These are phyloP conservation scores for Otus sunia DNA, from an alignment of 2,113 vertebrate genomes.

Conservation along the genomic window DNA sequence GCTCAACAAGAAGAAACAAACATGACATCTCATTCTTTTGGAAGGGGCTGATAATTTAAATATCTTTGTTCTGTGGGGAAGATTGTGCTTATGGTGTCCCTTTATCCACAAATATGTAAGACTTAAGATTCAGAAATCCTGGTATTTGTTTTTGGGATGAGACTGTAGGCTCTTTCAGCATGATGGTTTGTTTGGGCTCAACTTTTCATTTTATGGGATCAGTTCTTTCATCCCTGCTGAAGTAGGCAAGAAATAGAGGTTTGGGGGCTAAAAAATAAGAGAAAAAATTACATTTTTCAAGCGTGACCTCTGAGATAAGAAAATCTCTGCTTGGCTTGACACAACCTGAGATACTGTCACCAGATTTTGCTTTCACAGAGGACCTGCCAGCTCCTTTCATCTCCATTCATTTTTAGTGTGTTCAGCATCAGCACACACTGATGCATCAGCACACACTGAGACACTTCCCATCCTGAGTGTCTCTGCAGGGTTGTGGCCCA, in stretches of 20 bases:
- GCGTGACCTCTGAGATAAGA: background rate
- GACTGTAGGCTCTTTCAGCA: background rate
- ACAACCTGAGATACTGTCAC: background rate
- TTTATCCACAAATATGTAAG: background rate
- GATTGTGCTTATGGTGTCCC: background rate
- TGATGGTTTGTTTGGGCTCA: background rate
- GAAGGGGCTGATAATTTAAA: background rate
- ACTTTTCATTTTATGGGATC: background rate
- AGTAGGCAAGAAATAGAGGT: background rate
- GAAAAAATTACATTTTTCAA: background rate
- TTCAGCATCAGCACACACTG: background rate
- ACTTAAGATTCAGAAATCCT: background rate
- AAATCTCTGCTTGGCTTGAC: background rate
- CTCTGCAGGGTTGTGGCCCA: background rate
- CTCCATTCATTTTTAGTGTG: background rate
- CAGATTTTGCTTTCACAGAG: background rate
- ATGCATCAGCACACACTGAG: background rate
- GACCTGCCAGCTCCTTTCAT: background rate
- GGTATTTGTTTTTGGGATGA: background rate
- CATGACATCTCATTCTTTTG: background rate
- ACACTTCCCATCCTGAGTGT: background rate
- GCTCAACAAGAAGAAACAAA: background rate
- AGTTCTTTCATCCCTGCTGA: background rate
- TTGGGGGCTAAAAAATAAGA: background rate
- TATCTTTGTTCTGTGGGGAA: background rate